A percentile compares a stretch with the other conserved stretches of the same genome.
Evolutionary conservation across 1,140 invertebrate genomes (phyloP).

Genomic region (Drosophila truncata): DNA sequence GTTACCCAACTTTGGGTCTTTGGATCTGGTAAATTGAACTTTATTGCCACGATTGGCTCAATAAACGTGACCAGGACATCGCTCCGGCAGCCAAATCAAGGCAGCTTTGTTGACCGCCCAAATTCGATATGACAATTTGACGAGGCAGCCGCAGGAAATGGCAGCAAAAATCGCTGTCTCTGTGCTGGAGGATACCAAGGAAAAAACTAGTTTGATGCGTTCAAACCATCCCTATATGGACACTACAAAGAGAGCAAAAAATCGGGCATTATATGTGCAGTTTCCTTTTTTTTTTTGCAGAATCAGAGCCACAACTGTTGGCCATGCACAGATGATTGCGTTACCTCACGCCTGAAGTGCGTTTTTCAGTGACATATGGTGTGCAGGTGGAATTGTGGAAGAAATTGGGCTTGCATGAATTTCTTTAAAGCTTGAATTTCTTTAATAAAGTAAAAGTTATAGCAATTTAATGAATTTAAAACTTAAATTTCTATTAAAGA

Average conservation of each 20-base stretch:
- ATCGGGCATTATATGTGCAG: neutral
- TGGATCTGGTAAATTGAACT: conserved; percentile 61
- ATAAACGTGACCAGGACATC: conserved; percentile 41
- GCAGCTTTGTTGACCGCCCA: conserved; percentile 47
- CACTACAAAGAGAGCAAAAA: conserved; percentile 4
- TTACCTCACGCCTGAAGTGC: conserved; percentile 24
- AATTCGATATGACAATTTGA: conserved; percentile 62
- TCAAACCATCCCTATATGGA: neutral
- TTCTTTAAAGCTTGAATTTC: neutral
- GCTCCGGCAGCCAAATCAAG: conserved; percentile 39
- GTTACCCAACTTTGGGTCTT: neutral
- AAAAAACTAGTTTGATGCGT: neutral
- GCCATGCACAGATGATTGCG: conserved; percentile 28
- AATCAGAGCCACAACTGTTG: conserved; percentile 24
- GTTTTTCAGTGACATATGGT: conserved; percentile 9
- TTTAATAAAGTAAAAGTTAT: neutral
- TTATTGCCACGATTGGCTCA: conserved; percentile 63
- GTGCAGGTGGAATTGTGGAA: conserved; percentile 10
- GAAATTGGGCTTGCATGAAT: too few relatives aligned
- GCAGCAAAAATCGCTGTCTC: conserved; percentile 3
- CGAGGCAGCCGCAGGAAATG: conserved; percentile 16
- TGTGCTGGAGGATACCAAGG: conserved; percentile 4
- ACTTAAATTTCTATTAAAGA: too few relatives aligned
- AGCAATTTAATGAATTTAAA: neutral
- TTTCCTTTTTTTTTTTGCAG: neutral